A percentile compares a stretch with the other conserved stretches of the same genome.
These are phyloP conservation scores for Ameiurus melas DNA, from an alignment of 2,113 vertebrate genomes.

Conservation along the genomic window DNA sequence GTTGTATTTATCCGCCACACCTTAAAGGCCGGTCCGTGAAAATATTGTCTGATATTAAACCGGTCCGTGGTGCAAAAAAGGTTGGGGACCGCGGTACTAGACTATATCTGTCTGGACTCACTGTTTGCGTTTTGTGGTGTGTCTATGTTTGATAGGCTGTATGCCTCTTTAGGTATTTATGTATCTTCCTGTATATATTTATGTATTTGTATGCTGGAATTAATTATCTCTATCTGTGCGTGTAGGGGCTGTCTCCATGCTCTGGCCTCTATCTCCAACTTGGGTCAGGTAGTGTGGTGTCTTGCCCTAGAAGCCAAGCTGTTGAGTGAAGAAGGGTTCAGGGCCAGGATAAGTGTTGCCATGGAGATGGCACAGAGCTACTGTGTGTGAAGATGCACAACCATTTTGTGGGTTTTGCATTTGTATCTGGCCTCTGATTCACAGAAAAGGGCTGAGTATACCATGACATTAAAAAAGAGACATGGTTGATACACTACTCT, in stretches of 20 bases:
- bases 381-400: constrained; percentile 54
- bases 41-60: no score
- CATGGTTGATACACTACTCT: not conserved
- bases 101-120: not conserved
- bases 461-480: not conserved
- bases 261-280: constrained; percentile 4
- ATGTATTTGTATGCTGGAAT: not conserved
- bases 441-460: not conserved
- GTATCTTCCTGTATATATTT: not conserved
- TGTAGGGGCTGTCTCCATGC: not conserved
- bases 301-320: constrained; percentile 18
- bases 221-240: not conserved
- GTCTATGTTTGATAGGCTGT: not conserved
- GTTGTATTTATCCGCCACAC: no score
- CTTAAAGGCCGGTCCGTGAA: no score
- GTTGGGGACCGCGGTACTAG: no score
- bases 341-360: constrained; percentile 62
- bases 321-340: constrained; percentile 50
- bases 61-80: no score
- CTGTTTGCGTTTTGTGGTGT: not conserved
- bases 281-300: constrained; percentile 1
- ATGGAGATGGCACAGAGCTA: constrained; percentile 65
- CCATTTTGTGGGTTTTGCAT: constrained; percentile 26
- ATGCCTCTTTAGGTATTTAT: not conserved
- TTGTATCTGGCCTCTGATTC: constrained; percentile 21